Percentiles rank a stretch among this genome's conserved stretches.
phyloP scores from a whole-genome alignment of 2,888 invertebrate genomes.

The Capitulum mitella region DNA sequence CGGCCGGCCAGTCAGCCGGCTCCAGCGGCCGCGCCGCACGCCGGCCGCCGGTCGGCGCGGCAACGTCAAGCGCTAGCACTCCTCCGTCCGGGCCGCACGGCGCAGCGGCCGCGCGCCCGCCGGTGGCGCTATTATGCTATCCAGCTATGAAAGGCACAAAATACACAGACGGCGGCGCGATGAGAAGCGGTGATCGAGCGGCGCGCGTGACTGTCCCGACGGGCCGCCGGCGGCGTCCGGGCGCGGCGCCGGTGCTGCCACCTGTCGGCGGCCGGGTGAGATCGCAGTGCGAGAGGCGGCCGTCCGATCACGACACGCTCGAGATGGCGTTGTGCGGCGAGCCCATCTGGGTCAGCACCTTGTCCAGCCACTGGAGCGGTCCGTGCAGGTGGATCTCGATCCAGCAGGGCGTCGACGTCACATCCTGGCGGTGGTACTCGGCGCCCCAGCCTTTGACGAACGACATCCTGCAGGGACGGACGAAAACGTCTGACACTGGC shows the following conservation, averaged over 20 bases:
- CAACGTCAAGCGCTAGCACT: background rate
- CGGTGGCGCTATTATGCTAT: too few species aligned
- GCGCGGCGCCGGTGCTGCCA: background rate
- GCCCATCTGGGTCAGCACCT: slow-evolving; percentile 97
- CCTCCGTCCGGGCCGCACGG: background rate
- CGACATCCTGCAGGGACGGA: background rate
- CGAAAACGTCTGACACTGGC: too few species aligned
- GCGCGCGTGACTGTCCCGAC: background rate
- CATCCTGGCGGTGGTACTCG: slow-evolving; percentile 97
- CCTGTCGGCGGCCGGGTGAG: background rate
- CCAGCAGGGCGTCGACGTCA: slow-evolving; percentile 99
- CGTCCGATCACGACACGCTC: slow-evolving; percentile 69
- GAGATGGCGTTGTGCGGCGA: slow-evolving; percentile 95
- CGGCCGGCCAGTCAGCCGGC: too few species aligned
- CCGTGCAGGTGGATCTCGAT: slow-evolving; percentile 97
- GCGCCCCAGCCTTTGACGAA: slow-evolving; percentile 97
- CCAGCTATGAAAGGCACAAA: background rate
- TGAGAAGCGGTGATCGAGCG: too few species aligned
- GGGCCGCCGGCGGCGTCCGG: background rate
- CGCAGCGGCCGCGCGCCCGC: background rate
- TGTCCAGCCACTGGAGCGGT: slow-evolving; percentile 96
- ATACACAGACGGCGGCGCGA: background rate
- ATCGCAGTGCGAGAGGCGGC: slow-evolving; percentile 3
- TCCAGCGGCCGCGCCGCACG: too few species aligned
- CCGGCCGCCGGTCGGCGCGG: background rate